phyloP scores from a whole-genome alignment of 2,797 vertebrate genomes.

The Lerista edwardsae region DNA sequence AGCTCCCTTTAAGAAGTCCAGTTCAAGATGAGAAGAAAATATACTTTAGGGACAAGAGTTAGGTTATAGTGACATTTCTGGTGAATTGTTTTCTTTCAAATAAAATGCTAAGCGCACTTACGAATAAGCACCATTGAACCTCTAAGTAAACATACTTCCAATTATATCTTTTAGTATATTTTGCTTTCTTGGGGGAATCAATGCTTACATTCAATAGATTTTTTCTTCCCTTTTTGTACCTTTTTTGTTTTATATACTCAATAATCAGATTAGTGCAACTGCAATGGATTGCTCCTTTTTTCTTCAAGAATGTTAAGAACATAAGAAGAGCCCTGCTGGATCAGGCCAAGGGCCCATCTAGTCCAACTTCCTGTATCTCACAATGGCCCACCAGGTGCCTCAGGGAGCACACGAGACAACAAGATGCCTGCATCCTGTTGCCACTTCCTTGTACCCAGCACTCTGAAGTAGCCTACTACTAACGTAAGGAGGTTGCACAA shows the following conservation, averaged over 20 bases:
- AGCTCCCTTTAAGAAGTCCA: background rate
- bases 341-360: too few relatives aligned
- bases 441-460: too few relatives aligned
- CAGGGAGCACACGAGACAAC: too few relatives aligned
- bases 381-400: too few relatives aligned
- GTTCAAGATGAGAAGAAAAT: background rate
- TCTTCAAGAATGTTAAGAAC: background rate
- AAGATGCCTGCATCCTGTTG: too few relatives aligned
- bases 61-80: background rate
- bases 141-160: too few relatives aligned
- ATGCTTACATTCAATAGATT: background rate
- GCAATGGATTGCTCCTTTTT: too few relatives aligned
- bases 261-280: background rate
- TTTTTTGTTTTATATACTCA: background rate
- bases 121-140: too few relatives aligned
- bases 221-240: background rate
- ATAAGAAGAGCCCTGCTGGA: too few relatives aligned
- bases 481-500: too few relatives aligned
- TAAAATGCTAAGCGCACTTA: background rate
- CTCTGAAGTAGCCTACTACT: too few relatives aligned
- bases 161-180: background rate
- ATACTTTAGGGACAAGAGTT: background rate
- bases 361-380: too few relatives aligned
- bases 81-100: background rate
- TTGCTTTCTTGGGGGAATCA: background rate